These are phyloP conservation scores for Melieria crassipennis DNA, from an alignment of 2,888 invertebrate genomes.

Conservation along the genomic window DNA sequence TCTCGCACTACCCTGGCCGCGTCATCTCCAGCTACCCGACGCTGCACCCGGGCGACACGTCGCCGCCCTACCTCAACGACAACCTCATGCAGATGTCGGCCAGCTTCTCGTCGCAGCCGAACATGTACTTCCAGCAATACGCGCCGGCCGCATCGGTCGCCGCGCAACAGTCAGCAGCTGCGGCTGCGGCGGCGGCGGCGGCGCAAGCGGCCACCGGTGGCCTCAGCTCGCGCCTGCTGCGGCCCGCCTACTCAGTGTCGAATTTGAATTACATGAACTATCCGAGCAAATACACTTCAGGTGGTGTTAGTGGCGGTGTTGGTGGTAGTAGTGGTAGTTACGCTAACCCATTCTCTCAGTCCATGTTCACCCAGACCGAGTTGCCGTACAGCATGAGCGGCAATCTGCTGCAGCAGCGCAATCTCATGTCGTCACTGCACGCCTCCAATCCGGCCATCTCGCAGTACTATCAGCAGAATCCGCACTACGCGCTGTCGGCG, in stretches of 20 bases:
- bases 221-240: constrained; percentile 54
- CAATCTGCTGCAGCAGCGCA: constrained; percentile 55
- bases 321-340: constrained; percentile 48
- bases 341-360: constrained; percentile 57
- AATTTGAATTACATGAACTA: constrained; percentile 60
- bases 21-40: constrained; percentile 64
- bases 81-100: constrained; percentile 65
- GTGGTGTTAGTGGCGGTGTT: constrained; percentile 40
- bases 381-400: constrained; percentile 44
- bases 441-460: constrained; percentile 65
- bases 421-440: constrained; percentile 63
- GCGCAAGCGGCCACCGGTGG: constrained; percentile 49
- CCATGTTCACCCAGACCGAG: constrained; percentile 49
- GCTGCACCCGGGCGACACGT: constrained; percentile 60
- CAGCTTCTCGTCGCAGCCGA: constrained; percentile 66
- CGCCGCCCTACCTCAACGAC: constrained; percentile 63
- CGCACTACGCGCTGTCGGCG: constrained; percentile 45
- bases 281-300: constrained; percentile 47
- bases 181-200: constrained; percentile 48
- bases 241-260: constrained; percentile 63
- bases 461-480: constrained; percentile 59
- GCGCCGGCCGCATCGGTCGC: constrained; percentile 46
- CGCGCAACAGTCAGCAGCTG: constrained; percentile 50
- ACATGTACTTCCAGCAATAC: constrained; percentile 65
- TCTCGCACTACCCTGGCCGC: constrained; percentile 58